Conservation (phyloP, 2,113 vertebrate genomes). For the Danionella cerebrum region DNA sequence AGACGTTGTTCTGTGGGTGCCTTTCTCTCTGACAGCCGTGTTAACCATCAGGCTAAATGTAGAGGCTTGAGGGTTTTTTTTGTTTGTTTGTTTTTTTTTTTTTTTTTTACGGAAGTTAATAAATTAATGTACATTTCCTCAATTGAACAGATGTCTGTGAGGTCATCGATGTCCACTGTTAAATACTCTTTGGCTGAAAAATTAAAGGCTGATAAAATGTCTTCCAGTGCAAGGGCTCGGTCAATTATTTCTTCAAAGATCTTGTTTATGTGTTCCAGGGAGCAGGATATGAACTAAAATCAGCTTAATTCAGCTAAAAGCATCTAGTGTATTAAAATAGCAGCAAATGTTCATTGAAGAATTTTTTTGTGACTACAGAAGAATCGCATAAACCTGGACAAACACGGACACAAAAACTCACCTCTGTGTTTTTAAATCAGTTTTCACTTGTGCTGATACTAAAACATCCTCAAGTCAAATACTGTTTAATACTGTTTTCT, state of each 20-base stretch:
- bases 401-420: background rate
- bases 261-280: background rate
- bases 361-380: background rate
- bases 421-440: background rate
- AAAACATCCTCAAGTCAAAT: background rate
- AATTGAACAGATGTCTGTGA: background rate
- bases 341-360: background rate
- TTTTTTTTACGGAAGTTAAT: background rate
- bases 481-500: background rate
- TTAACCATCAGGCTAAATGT: background rate
- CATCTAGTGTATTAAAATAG: background rate
- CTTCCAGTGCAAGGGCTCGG: background rate
- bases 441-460: background rate
- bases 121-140: background rate
- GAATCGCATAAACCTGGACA: background rate
- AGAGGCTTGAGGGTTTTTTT: too few relatives aligned
- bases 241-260: background rate
- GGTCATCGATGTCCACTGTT: background rate
- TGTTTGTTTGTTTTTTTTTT: too few relatives aligned
- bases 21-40: too few relatives aligned
- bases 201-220: background rate
- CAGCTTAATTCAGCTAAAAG: slow-evolving; percentile 31
- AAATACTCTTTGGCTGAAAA: background rate
- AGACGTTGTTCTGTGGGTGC: too few relatives aligned
- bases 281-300: slow-evolving; percentile 32